phyloP scores from a whole-genome alignment of 1,140 invertebrate species.

The Schlechtendalia chinensis region DNA sequence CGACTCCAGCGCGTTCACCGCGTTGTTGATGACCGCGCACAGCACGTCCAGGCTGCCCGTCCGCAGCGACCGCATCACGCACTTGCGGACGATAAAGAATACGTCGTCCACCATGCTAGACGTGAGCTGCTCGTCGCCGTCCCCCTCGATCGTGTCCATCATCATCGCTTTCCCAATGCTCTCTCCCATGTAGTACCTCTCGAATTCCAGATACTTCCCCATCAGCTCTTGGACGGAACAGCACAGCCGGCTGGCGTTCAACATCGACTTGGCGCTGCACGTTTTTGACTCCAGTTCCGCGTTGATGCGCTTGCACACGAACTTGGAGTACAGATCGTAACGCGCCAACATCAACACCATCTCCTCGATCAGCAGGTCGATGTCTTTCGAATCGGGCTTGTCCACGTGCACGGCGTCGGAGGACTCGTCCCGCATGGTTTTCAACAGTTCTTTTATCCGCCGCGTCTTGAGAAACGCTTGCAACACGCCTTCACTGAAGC shows the following conservation, averaged over 20 bases:
- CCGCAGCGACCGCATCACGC: constrained; percentile 65
- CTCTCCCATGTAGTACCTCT: constrained; percentile 95
- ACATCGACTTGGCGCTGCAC: background rate
- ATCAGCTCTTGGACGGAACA: constrained; percentile 81
- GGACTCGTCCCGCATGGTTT: constrained; percentile 22
- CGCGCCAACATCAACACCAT: constrained; percentile 88
- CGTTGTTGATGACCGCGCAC: constrained; percentile 96
- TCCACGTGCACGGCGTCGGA: background rate
- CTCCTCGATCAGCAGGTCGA: constrained; percentile 87
- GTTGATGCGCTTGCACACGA: constrained; percentile 56
- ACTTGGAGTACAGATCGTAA: constrained; percentile 86
- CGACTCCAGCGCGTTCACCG: constrained; percentile 81
- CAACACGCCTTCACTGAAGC: constrained; percentile 69
- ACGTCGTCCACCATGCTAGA: constrained; percentile 96
- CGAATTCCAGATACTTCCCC: constrained; percentile 85
- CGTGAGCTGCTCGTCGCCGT: constrained; percentile 67
- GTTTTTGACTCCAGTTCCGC: constrained; percentile 26
- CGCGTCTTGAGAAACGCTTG: constrained; percentile 64
- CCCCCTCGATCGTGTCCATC: constrained; percentile 68
- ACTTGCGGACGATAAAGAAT: constrained; percentile 97
- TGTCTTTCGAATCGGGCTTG: constrained; percentile 74
- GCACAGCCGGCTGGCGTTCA: constrained; percentile 14
- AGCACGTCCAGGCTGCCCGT: constrained; percentile 86
- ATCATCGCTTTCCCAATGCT: constrained; percentile 91
- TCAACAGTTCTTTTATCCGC: constrained; percentile 50